These are phyloP conservation scores for Sardina pilchardus DNA, from an alignment of 2,113 vertebrate genomes.

Conservation along the genomic window DNA sequence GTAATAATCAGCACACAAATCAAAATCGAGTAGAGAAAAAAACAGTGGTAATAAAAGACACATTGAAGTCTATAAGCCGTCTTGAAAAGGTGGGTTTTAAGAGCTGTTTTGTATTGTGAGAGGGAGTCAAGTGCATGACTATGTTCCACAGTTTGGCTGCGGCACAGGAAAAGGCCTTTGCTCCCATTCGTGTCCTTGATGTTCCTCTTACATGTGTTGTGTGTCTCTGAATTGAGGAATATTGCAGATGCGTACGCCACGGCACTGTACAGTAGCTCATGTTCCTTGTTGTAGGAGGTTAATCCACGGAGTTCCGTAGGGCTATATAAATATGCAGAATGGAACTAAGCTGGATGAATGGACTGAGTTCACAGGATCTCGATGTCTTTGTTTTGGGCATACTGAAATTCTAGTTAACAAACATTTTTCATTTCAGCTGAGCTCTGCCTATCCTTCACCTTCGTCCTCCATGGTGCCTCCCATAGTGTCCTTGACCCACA, in stretches of 20 bases:
- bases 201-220: background rate
- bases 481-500: background rate
- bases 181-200: background rate
- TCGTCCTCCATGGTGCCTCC: slow-evolving; percentile 23
- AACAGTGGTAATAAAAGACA: background rate
- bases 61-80: too few relatives aligned
- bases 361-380: background rate
- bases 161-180: too few relatives aligned
- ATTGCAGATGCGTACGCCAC: background rate
- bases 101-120: too few relatives aligned
- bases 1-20: too few relatives aligned
- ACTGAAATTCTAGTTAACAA: slow-evolving; percentile 50
- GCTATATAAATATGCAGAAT: background rate
- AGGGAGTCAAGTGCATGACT: too few relatives aligned
- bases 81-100: too few relatives aligned
- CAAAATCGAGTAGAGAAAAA: too few relatives aligned
- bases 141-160: too few relatives aligned
- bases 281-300: background rate
- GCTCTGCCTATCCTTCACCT: slow-evolving; percentile 33
- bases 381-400: background rate
- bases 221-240: background rate
- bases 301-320: background rate
- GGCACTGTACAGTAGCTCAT: background rate
- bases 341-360: background rate
- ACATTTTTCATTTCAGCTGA: slow-evolving; percentile 45